Base-by-base conservation (phyloP, 1,140 invertebrate genomes). In the Brachionus plicatilis region DNA sequence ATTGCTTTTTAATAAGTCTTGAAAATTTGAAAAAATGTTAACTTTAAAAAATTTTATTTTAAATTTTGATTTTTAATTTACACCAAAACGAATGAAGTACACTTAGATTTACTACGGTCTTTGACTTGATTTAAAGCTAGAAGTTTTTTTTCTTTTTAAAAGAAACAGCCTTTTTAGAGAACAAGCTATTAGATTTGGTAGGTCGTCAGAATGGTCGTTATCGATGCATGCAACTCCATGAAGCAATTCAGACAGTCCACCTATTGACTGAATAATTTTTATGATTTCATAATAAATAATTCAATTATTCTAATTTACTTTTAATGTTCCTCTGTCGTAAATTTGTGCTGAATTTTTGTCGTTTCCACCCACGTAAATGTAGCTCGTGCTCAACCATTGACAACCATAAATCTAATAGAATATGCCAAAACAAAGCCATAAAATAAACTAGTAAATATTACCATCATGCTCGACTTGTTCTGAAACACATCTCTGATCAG, bases 341-440 rank as follows among this genome's bases (percentile, higher is more conserved):
- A 82, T 68, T 68, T 65, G 37, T 1, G 53, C 79, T 4, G 79
- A 65, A 82, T 82, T 82, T 37, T 60, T 68, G 8, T 82, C 27
- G 6, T 20, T 68, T 27, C 79, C 79, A 82, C 79, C n/a, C 0
- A 68, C 65, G 14, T 65, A 68, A 65, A 82, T 82, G 27, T 68
- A 82, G 41, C 79, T 82, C 11, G 33, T 24, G 33, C 11, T 17
- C 41, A 82, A 45, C 79, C 79, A 82, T 37, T 82, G 79, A 37
- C 79, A 82, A n/a, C 79, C 53, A 45, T 82, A 82, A 27, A 82
- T 82, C 79, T 82, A 37, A 29, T 33, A 82, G 41, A 43, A 82
- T 33, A 27, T 24, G n/a, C 5, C n/a, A 56, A 66, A 6, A 20
- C 14, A 56, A 66, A 56, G 29, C 12, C n/a, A 1, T 12, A 33